Evolutionary conservation across 53 echinoderm and acorn worm species (phyloP).

Genomic region (Luidia sarsii): DNA sequence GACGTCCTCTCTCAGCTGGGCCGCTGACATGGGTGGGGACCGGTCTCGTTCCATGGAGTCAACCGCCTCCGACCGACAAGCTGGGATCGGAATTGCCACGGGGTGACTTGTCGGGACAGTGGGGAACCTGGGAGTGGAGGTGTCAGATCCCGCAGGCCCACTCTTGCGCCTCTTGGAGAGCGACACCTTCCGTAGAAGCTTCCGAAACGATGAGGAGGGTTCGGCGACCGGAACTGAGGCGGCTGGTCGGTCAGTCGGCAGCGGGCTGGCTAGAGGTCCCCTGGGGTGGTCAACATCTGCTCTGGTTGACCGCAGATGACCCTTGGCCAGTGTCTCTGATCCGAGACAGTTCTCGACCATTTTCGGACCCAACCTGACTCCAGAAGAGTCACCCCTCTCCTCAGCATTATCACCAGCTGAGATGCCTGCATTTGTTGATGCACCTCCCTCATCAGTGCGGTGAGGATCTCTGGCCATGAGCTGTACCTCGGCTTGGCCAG

Average conservation of each 20-base stretch:
- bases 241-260: background rate
- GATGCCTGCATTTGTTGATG: too few relatives aligned
- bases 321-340: background rate
- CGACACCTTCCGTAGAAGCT: slow-evolving; percentile 14
- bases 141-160: background rate
- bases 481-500: slow-evolving; percentile 2
- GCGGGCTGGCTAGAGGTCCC: too few relatives aligned
- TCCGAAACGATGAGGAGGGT: background rate
- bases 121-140: background rate
- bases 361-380: too few relatives aligned
- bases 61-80: background rate
- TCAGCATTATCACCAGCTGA: too few relatives aligned
- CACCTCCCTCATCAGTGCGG: slow-evolving; percentile 1
- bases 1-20: too few relatives aligned
- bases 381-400: too few relatives aligned
- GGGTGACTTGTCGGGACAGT: background rate
- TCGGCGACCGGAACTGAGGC: background rate
- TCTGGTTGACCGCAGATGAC: background rate
- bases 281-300: too few relatives aligned
- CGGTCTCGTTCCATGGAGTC: background rate
- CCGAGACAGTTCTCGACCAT: background rate
- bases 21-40: background rate
- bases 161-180: background rate
- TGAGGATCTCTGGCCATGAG: slow-evolving; percentile 38
- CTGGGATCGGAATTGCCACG: background rate